Conservation (phyloP, 1,140 invertebrate species). For the Spodoptera frugiperda region DNA sequence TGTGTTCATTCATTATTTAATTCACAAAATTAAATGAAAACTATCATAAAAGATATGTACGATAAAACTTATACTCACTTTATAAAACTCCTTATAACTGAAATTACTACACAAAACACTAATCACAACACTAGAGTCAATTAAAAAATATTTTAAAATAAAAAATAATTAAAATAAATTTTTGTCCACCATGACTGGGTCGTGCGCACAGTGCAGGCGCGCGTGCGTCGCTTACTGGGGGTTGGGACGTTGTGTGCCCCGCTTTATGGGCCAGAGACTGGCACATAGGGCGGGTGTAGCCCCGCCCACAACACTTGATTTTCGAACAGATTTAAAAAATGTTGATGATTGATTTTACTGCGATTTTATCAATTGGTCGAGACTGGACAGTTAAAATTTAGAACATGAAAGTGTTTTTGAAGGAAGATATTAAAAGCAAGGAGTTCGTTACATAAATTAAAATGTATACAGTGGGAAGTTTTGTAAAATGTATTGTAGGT, state of each 20-base stretch:
- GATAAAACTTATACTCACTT: too few species aligned
- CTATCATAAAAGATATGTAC: too few species aligned
- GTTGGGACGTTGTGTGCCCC: conserved; percentile 10
- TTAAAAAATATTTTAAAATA: not conserved
- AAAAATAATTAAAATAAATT: not conserved
- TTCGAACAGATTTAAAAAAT: conserved; percentile 3
- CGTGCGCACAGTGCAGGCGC: conserved; percentile 8
- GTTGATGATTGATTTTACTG: not conserved
- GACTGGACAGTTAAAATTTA: too few species aligned
- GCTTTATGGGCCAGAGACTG: conserved; percentile 15
- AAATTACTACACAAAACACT: not conserved
- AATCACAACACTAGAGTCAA: conserved; percentile 24
- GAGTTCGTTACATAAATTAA: too few species aligned
- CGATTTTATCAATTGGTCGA: too few species aligned
- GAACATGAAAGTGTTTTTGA: too few species aligned
- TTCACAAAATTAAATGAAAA: too few species aligned
- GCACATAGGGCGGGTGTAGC: not conserved
- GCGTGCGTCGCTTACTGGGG: conserved; percentile 25
- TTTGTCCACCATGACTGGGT: conserved; percentile 31
- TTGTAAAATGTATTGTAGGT: too few species aligned
- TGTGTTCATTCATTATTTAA: too few species aligned
- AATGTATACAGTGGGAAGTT: too few species aligned
- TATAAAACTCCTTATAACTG: too few species aligned
- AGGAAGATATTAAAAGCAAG: too few species aligned
- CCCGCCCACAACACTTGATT: conserved; percentile 30